These are phyloP conservation scores for Lagorchestes hirsutus DNA, from an alignment of 2,797 vertebrate species.

Conservation along the genomic window DNA sequence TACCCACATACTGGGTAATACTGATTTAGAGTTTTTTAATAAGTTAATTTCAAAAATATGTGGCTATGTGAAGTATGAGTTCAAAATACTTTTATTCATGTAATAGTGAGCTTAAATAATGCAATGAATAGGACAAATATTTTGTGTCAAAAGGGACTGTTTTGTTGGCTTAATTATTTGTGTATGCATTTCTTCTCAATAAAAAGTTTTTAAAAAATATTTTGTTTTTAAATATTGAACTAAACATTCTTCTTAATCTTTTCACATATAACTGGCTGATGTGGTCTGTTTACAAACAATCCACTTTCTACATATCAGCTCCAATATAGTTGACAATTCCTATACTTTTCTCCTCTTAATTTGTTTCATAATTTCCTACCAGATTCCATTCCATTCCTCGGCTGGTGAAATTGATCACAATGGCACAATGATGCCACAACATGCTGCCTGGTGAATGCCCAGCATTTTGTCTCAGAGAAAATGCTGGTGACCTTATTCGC, in stretches of 20 bases:
- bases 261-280: background rate
- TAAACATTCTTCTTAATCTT: background rate
- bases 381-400: slow-evolving; percentile 44
- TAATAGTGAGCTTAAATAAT: background rate
- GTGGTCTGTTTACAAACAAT: background rate
- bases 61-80: background rate
- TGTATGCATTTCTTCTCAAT: background rate
- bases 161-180: background rate
- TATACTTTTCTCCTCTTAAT: background rate
- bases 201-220: background rate
- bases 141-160: background rate
- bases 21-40: background rate
- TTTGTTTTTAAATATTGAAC: background rate
- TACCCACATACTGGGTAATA: background rate
- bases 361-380: background rate
- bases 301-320: background rate
- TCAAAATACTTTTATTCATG: background rate
- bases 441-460: slow-evolving; percentile 45
- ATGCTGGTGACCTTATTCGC: background rate
- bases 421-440: slow-evolving; percentile 24
- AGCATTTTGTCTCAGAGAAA: slow-evolving; percentile 36
- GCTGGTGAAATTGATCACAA: slow-evolving; percentile 50
- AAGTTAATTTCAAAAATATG: background rate
- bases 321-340: background rate
- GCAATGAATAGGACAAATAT: background rate